Conservation (phyloP, 92 coral and sea anemone genomes). For the Blastomussa wellsi region DNA sequence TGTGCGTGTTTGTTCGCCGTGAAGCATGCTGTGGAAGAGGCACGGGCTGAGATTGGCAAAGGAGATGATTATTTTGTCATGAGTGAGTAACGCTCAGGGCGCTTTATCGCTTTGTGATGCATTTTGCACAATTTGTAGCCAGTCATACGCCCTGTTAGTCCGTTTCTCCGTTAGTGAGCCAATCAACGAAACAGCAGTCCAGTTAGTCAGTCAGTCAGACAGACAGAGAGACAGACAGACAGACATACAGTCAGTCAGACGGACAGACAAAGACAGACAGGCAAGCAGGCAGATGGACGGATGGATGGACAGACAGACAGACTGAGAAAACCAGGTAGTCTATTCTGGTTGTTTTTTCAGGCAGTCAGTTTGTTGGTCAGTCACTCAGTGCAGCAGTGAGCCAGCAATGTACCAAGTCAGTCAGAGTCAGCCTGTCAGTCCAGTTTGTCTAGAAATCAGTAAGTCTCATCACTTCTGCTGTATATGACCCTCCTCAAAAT, state of each 20-base stretch:
- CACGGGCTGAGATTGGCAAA: slow-evolving; percentile 77
- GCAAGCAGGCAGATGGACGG: background rate
- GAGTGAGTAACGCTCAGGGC: slow-evolving; percentile 44
- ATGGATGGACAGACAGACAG: too few species aligned
- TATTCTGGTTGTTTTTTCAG: too few species aligned
- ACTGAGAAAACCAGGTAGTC: too few species aligned
- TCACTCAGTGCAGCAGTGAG: background rate
- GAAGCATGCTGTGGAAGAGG: slow-evolving; percentile 88
- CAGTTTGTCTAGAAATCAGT: background rate
- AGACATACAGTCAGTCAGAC: background rate
- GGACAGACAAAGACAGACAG: background rate
- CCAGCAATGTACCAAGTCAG: background rate
- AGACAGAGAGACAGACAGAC: background rate
- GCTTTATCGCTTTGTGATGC: background rate
- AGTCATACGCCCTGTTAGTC: background rate
- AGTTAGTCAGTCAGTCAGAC: background rate
- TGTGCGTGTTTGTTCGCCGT: slow-evolving; percentile 81
- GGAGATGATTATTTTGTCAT: slow-evolving; percentile 74
- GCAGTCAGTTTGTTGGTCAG: too few species aligned
- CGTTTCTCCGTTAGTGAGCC: too few species aligned
- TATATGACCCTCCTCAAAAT: too few species aligned
- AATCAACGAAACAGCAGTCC: background rate
- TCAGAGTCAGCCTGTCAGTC: background rate
- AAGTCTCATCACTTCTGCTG: too few species aligned
- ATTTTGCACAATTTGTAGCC: background rate